Evolutionary conservation across 2,113 vertebrate genomes (phyloP).

Genomic region (Calidris pygmaea): DNA sequence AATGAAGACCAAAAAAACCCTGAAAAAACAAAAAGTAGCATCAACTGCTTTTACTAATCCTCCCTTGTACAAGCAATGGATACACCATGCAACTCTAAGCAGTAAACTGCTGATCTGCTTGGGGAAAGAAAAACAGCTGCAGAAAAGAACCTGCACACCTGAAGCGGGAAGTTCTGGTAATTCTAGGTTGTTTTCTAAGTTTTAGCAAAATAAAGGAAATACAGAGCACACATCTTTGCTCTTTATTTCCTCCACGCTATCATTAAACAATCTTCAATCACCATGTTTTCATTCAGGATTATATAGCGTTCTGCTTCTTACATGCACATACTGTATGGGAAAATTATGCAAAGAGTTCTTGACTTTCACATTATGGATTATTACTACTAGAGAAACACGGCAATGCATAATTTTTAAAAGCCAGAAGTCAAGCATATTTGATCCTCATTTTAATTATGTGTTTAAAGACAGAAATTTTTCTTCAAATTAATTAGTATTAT

Average conservation of each 20-base stretch:
- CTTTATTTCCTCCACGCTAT: not conserved
- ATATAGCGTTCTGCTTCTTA: not conserved
- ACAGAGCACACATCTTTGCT: not conserved
- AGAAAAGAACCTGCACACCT: not conserved
- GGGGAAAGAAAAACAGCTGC: not conserved
- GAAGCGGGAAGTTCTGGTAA: not conserved
- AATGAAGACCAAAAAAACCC: not conserved
- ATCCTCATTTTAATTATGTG: not conserved
- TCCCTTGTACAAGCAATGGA: not conserved
- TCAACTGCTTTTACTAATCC: not conserved
- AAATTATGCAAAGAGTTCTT: not conserved
- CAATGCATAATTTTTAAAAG: not conserved
- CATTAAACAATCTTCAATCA: not conserved
- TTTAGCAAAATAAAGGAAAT: not conserved
- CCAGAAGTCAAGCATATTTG: not conserved
- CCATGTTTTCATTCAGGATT: not conserved
- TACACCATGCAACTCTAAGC: fast-evolving
- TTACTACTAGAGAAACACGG: not conserved
- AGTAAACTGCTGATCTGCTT: not conserved
- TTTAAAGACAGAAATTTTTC: not conserved
- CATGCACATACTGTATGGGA: not conserved
- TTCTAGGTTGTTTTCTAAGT: not conserved
- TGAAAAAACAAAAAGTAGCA: not conserved
- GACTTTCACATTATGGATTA: not conserved
- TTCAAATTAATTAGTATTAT: not conserved